These are phyloP conservation scores for Polydrusus pterygomalis DNA, from an alignment of 2,888 invertebrate species.

Conservation along the genomic window DNA sequence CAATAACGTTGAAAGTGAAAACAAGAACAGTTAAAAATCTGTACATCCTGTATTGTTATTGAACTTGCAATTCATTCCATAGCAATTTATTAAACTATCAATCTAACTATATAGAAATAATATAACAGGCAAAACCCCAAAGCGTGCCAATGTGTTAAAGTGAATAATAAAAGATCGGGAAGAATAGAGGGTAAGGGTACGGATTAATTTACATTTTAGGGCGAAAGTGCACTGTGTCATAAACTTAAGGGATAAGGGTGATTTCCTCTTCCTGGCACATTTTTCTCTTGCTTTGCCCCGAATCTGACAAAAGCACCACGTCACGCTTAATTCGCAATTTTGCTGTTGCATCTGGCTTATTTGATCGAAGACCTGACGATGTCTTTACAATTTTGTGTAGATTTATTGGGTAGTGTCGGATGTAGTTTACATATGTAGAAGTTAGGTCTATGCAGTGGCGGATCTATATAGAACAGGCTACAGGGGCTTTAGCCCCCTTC, in stretches of 20 bases:
- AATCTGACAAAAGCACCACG: slow-evolving; percentile 27
- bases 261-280: slow-evolving; percentile 25
- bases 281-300: slow-evolving; percentile 37
- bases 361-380: not conserved
- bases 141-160: slow-evolving; percentile 43
- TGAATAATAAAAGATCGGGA: slow-evolving; percentile 34
- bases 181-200: slow-evolving; percentile 37
- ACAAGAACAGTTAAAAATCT: not conserved
- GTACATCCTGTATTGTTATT: slow-evolving; percentile 9
- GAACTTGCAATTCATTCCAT: slow-evolving; percentile 24
- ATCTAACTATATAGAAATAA: not conserved
- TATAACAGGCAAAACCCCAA: slow-evolving; percentile 20
- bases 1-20: not conserved
- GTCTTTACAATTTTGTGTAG: not conserved
- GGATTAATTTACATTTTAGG: slow-evolving; percentile 42
- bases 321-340: slow-evolving; percentile 35
- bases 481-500: too few species aligned
- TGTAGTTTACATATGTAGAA: too few species aligned
- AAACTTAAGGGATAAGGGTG: slow-evolving; percentile 17
- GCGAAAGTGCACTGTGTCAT: slow-evolving; percentile 40
- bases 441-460: too few species aligned
- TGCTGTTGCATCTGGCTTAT: slow-evolving; percentile 18
- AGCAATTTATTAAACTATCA: slow-evolving; percentile 18
- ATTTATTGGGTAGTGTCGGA: not conserved
- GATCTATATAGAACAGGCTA: too few species aligned